A percentile compares a stretch with the other conserved stretches of the same genome.
Evolutionary conservation across 2,888 invertebrate genomes (phyloP).

Genomic region (Sussaba pulchella): DNA sequence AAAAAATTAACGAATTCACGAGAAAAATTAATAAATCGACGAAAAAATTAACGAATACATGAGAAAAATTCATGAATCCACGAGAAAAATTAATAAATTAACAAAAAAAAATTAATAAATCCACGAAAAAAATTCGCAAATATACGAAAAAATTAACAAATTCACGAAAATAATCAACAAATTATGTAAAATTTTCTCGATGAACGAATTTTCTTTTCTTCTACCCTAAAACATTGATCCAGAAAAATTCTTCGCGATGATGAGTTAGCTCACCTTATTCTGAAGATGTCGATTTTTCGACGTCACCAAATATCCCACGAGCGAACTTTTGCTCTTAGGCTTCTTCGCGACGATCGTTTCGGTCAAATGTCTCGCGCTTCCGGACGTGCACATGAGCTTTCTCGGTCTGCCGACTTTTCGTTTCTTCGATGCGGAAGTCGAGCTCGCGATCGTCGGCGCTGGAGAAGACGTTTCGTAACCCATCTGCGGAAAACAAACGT

Average conservation of each 20-base stretch:
- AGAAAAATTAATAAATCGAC: too few species aligned
- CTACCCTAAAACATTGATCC: not conserved
- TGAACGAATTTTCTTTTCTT: too few species aligned
- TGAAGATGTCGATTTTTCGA: constrained; percentile 88
- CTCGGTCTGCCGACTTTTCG: constrained; percentile 93
- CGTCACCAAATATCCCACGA: constrained; percentile 88
- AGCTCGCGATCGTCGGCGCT: constrained; percentile 74
- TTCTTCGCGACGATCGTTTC: constrained; percentile 94
- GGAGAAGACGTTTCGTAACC: constrained; percentile 77
- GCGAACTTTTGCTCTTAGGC: constrained; percentile 89
- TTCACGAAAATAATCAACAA: too few species aligned
- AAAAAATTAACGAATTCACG: too few species aligned
- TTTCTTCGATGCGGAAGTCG: constrained; percentile 87
- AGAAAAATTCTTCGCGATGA: not conserved
- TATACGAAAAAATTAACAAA: too few species aligned
- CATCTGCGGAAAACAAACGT: constrained; percentile 63
- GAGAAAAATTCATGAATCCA: too few species aligned
- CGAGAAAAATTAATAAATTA: too few species aligned
- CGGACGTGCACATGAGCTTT: constrained; percentile 87
- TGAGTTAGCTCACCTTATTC: constrained; percentile 75
- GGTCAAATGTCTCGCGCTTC: constrained; percentile 87
- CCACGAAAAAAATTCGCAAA: too few species aligned
- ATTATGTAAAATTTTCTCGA: not conserved
- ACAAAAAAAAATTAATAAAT: too few species aligned
- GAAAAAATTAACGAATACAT: too few species aligned